phyloP scores from a whole-genome alignment of 2,888 invertebrate species.

The Portevinia maculata region DNA sequence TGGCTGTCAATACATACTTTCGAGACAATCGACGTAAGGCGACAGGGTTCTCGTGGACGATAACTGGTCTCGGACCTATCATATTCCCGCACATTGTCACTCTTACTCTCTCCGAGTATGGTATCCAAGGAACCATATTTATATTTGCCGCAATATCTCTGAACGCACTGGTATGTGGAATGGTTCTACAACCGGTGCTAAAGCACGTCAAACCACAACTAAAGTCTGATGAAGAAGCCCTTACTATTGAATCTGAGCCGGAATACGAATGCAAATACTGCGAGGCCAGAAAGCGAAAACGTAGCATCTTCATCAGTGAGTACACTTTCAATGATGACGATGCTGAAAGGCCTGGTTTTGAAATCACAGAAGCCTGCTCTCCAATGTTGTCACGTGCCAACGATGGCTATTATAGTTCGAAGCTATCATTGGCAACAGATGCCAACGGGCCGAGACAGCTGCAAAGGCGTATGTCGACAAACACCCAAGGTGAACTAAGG shows the following conservation, averaged over 20 bases:
- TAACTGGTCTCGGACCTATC: slow-evolving; percentile 89
- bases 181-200: slow-evolving; percentile 89
- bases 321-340: slow-evolving; percentile 85
- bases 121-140: slow-evolving; percentile 87
- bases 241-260: slow-evolving; percentile 57
- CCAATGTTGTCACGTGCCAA: slow-evolving; percentile 86
- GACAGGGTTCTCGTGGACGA: slow-evolving; percentile 89
- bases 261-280: slow-evolving; percentile 81
- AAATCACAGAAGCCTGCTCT: slow-evolving; percentile 87
- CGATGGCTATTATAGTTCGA: slow-evolving; percentile 81
- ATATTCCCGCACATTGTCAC: slow-evolving; percentile 89
- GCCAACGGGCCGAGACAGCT: slow-evolving; percentile 55
- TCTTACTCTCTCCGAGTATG: slow-evolving; percentile 85
- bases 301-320: slow-evolving; percentile 80
- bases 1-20: slow-evolving; percentile 90
- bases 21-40: slow-evolving; percentile 87
- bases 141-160: slow-evolving; percentile 87
- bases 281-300: slow-evolving; percentile 78
- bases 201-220: slow-evolving; percentile 86
- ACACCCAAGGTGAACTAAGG: slow-evolving; percentile 12
- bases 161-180: slow-evolving; percentile 86
- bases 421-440: slow-evolving; percentile 79
- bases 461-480: slow-evolving; percentile 63
- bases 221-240: slow-evolving; percentile 43
- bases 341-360: slow-evolving; percentile 86